Evolutionary conservation across 2,797 vertebrate species (phyloP), one percentile per base, ranked within the genome.

Genomic region (Acipenser oxyrinchus): DNA sequence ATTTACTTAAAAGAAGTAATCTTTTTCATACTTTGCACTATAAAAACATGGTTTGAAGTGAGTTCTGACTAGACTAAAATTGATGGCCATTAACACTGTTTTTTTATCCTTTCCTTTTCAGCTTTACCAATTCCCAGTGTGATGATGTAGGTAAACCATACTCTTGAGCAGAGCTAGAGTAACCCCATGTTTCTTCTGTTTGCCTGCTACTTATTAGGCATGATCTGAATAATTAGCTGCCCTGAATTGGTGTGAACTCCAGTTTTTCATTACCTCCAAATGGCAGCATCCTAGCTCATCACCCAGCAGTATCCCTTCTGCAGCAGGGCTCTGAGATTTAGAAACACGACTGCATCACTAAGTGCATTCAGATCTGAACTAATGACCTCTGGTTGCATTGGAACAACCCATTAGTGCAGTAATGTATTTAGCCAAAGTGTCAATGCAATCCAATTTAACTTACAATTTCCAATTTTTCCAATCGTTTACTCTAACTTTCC

Each of bases 391-490:
- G 60, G 57, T 66, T 73, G 73, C 70, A 77, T 68, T 70, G 75
- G 76, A 78, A 71, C 82, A 82, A 78, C 79, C 84, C 87, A 87
- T 90, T 88, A 89, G 82, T 74, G 64, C 72, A 71, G 71, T 83
- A 81, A 82, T 83, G 75, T 74, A 71, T 85, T 74, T 73, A 81
- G 77, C 63, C 72, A 70, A 64, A 60, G 60, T 68, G 68, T 69
- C 74, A 66, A 72, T 77, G 80, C 85, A 87, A 83, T 76, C 78
- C 80, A 81, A 86, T 86, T 83, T 77, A 82, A 79, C 78, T 81
- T 67, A 67, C 75, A 79, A 78, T 88, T 83, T 87, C 79, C 81
- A 87, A 87, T 86, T 87, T 87, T 86, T 86, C 79, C 82, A 83
- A 82, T 83, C 82, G 83, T 86, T 88, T 84, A 75, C 83, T 80